A percentile compares a stretch with the other conserved stretches of the same genome.
These are phyloP conservation scores for Subanguina moxae DNA, from an alignment of 1,140 invertebrate genomes.

Conservation along the genomic window DNA sequence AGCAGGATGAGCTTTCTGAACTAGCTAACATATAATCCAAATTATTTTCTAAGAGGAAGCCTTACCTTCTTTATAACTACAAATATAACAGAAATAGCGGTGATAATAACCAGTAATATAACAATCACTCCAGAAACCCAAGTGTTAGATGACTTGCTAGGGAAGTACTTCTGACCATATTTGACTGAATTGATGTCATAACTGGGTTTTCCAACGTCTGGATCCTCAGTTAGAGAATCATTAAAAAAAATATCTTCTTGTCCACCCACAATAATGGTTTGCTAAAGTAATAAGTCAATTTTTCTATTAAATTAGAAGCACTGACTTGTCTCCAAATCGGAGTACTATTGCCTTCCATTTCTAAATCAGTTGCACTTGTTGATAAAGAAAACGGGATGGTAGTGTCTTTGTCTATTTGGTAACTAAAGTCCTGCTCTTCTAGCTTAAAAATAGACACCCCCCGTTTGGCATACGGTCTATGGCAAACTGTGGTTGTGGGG, in stretches of 20 bases:
- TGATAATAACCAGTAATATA: constrained; percentile 30
- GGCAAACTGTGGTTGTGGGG: constrained; percentile 36
- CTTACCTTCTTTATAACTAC: constrained; percentile 42
- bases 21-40: too few relatives aligned
- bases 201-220: constrained; percentile 36
- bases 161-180: constrained; percentile 35
- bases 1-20: too few relatives aligned
- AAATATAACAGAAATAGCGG: constrained; percentile 38
- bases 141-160: constrained; percentile 38
- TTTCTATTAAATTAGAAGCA: not conserved
- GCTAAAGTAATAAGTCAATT: not conserved
- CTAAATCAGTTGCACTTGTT: constrained; percentile 17
- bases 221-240: not conserved
- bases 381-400: constrained; percentile 20
- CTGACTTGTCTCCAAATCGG: constrained; percentile 45
- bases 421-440: constrained; percentile 31
- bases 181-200: constrained; percentile 44
- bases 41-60: too few relatives aligned
- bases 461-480: constrained; percentile 33
- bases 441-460: constrained; percentile 33
- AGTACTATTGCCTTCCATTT: constrained; percentile 35
- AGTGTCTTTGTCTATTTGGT: constrained; percentile 41
- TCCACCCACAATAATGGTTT: constrained; percentile 1
- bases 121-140: constrained; percentile 38
- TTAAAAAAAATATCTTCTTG: constrained; percentile 14